These are phyloP conservation scores for Hylomyscus alleni DNA, from an alignment of 2,797 vertebrate genomes.

Conservation along the genomic window DNA sequence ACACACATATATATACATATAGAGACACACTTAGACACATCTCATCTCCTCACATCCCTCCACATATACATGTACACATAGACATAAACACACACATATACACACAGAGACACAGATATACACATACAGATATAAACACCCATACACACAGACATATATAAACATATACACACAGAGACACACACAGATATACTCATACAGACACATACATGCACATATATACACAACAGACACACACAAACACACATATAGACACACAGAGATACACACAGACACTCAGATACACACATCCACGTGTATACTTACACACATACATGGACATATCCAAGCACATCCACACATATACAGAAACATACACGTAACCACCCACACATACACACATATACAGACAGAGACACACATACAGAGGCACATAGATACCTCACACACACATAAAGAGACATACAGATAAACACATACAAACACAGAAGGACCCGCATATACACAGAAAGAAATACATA, in stretches of 20 bases:
- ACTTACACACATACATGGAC: background rate
- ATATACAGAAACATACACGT: background rate
- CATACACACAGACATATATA: background rate
- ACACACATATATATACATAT: background rate
- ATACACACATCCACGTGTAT: background rate
- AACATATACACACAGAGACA: rapidly evolving
- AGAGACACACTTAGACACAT: no score
- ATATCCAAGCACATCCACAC: background rate
- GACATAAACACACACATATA: background rate
- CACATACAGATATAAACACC: background rate
- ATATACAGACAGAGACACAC: background rate
- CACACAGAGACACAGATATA: background rate
- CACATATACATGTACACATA: background rate
- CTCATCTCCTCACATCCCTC: no score
- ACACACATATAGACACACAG: background rate
- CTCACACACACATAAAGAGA: background rate
- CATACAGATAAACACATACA: background rate
- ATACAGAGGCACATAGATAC: rapidly evolving
- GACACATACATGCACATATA: background rate
- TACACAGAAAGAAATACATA: background rate
- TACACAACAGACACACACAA: background rate
- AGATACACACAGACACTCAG: no score
- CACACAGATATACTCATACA: background rate
- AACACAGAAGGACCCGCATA: rapidly evolving
- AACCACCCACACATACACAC: background rate